These are phyloP conservation scores for Tadarida brasiliensis DNA, from an alignment of 2,797 vertebrate genomes.

Conservation along the genomic window DNA sequence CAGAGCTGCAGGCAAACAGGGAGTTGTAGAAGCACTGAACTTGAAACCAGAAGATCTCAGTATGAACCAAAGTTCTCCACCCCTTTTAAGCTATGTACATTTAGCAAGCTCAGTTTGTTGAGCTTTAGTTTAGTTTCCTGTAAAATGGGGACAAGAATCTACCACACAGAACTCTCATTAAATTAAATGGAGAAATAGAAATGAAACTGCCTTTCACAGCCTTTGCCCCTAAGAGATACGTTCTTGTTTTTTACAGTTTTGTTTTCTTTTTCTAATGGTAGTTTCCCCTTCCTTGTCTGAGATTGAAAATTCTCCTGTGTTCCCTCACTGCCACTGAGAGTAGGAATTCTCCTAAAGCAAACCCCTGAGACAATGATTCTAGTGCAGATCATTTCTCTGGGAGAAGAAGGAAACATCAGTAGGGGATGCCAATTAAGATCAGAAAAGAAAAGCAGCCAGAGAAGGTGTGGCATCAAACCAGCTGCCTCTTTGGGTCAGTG, in stretches of 20 bases:
- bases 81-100: background rate
- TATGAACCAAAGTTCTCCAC: background rate
- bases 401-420: background rate
- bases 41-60: background rate
- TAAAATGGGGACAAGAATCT: background rate
- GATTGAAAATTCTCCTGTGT: background rate
- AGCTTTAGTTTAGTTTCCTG: background rate
- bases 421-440: background rate
- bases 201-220: background rate
- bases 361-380: background rate
- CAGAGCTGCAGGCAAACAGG: background rate
- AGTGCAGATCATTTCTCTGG: background rate
- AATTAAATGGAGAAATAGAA: background rate
- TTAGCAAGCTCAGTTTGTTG: background rate
- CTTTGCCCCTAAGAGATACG: background rate
- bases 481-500: background rate
- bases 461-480: background rate
- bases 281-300: background rate
- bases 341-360: background rate
- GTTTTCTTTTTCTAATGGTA: background rate
- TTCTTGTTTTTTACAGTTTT: background rate
- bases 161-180: background rate
- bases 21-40: background rate
- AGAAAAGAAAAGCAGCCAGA: background rate
- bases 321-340: background rate